Conservation (phyloP, 2,888 invertebrate genomes). For the Neoitamus cyanurus region DNA sequence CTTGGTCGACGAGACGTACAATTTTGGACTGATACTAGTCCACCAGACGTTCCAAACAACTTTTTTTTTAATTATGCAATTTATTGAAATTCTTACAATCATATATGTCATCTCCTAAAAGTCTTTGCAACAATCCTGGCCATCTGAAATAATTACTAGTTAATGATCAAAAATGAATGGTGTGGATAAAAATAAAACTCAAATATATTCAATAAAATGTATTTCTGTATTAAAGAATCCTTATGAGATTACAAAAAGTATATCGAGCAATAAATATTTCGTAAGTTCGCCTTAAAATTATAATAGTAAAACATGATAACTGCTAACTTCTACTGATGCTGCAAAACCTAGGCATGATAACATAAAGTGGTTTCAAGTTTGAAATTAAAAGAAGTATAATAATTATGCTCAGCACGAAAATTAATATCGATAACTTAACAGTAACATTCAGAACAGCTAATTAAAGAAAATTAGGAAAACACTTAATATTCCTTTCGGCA, state of each 20-base stretch:
- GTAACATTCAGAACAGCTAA: background rate
- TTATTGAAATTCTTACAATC: no score
- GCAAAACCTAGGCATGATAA: background rate
- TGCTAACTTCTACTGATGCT: background rate
- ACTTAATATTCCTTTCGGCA: background rate
- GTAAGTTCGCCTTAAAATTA: background rate
- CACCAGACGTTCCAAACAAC: no score
- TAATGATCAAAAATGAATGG: no score
- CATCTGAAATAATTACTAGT: no score
- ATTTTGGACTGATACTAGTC: no score
- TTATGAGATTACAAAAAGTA: background rate
- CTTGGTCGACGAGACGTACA: no score
- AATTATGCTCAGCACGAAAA: background rate
- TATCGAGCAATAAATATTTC: slow-evolving; percentile 29
- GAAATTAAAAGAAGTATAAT: background rate
- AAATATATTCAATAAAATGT: background rate
- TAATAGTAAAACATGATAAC: background rate
- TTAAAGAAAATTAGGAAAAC: background rate
- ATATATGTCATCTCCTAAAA: no score
- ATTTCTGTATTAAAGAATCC: background rate
- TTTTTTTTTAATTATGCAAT: no score
- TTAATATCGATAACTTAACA: background rate
- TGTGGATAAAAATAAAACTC: background rate
- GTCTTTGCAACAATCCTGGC: no score
- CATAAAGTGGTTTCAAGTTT: background rate